These are phyloP conservation scores for Tethya wilhelma DNA, from an alignment of 37 sponge, comb jelly and placozoan genomes.

Conservation along the genomic window DNA sequence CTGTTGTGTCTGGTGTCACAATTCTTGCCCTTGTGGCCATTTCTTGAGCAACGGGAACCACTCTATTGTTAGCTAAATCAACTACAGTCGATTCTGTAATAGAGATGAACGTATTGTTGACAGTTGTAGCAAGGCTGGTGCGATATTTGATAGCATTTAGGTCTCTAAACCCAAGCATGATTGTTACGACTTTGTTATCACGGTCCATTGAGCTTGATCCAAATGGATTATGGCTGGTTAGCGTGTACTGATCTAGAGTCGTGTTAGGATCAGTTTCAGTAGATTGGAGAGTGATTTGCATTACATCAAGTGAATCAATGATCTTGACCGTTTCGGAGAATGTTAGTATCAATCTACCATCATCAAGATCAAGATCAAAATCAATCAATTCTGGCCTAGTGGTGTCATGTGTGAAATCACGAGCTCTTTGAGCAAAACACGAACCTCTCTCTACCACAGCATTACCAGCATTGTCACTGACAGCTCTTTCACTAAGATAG, in stretches of 20 bases:
- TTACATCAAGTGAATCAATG: constrained; percentile 77
- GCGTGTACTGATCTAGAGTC: constrained; percentile 47
- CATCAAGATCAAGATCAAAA: constrained; percentile 87
- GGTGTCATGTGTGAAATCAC: constrained; percentile 62
- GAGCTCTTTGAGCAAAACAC: constrained; percentile 35
- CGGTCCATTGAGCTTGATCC: constrained; percentile 65
- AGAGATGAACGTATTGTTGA: constrained; percentile 67
- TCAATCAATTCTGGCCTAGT: constrained; percentile 73
- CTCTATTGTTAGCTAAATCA: constrained; percentile 68
- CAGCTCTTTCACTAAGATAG: constrained; percentile 34
- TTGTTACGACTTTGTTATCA: constrained; percentile 76
- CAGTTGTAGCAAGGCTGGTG: constrained; percentile 44
- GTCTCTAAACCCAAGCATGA: constrained; percentile 84
- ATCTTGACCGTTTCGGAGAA: constrained; percentile 92
- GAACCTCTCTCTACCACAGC: constrained; percentile 27
- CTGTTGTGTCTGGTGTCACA: constrained; percentile 69
- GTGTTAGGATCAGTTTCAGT: background rate
- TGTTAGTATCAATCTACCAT: constrained; percentile 81
- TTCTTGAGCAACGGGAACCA: constrained; percentile 18
- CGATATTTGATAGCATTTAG: constrained; percentile 90
- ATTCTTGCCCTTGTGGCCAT: constrained; percentile 43
- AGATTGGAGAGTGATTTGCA: constrained; percentile 76
- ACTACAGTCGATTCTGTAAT: constrained; percentile 73
- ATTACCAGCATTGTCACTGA: constrained; percentile 80
- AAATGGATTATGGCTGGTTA: constrained; percentile 48